phyloP scores from a whole-genome alignment of 2,888 invertebrate species.

The Steinernema carpocapsae region DNA sequence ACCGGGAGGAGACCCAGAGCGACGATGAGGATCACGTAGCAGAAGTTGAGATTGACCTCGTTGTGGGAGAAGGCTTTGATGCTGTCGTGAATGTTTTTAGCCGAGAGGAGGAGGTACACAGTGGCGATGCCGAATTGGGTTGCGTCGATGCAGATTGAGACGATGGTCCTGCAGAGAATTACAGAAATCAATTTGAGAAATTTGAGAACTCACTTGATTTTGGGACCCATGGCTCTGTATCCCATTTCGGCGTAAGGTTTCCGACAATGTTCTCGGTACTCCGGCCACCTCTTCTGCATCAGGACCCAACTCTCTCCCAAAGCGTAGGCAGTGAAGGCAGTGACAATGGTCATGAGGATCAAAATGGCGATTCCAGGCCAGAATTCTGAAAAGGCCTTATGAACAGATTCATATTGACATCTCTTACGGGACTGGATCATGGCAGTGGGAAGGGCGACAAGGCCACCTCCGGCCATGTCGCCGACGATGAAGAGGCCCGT shows the following conservation, averaged over 20 bases:
- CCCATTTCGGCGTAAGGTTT: conserved; percentile 67
- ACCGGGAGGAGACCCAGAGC: conserved; percentile 62
- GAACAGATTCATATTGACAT: neutral
- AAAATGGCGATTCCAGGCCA: conserved; percentile 54
- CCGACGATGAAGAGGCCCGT: conserved; percentile 62
- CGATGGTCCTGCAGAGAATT: conserved; percentile 49
- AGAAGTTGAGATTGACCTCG: conserved; percentile 49
- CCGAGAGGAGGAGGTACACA: conserved; percentile 60
- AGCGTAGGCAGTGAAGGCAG: conserved; percentile 61
- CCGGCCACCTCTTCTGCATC: conserved; percentile 60
- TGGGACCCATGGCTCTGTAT: conserved; percentile 55
- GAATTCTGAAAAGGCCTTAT: conserved; percentile 49
- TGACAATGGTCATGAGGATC: conserved; percentile 54
- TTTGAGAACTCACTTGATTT: conserved; percentile 44
- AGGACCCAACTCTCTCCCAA: conserved; percentile 65
- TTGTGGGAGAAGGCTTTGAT: conserved; percentile 50
- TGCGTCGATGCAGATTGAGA: conserved; percentile 62
- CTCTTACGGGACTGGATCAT: conserved; percentile 61
- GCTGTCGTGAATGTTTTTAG: conserved; percentile 66
- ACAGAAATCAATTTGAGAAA: neutral
- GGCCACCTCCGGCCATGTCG: conserved; percentile 65
- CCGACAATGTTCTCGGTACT: conserved; percentile 59
- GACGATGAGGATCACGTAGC: conserved; percentile 60
- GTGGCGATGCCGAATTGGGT: conserved; percentile 66
- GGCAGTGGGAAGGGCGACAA: conserved; percentile 65